Evolutionary conservation across 2,113 vertebrate genomes (phyloP), one percentile per base, ranked within the genome.

Genomic region (Raphicerus campestris): DNA sequence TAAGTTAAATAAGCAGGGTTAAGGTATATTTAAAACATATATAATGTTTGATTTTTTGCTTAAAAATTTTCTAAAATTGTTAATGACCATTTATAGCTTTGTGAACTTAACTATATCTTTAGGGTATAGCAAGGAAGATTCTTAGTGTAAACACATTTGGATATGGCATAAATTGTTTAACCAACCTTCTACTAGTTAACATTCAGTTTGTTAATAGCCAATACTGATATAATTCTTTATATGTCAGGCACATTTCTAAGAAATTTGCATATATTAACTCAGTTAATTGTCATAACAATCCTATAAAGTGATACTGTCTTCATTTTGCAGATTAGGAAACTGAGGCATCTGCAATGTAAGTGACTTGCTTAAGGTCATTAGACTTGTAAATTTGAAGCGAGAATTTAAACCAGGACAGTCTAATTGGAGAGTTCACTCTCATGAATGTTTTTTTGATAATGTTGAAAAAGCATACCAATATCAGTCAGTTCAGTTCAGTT

Each of bases 311-410:
- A 85, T 92, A 49, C 28, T 82, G 42, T 87, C 51, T 86, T 94
- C 30, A 81, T 95, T 95, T 95, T 93, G 61, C 73, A 95, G 86
- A 14, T 90, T 56, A 90, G 30, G 60, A 92, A 78, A 89, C 39
- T 28, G 55, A 85, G 24, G 51, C 51, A 86, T 30, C 13, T 7
- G 49, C 35, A 45, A 6, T 32, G 91, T 55, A 80, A 95, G 83
- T 81, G 89, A 88, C 55, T 93, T 96, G 24, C 9, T 10, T 16
- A 89, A 94, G 13, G 45, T 87, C 26, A 49, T n/a, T 89, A 13
- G 49, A 26, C 53, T 94, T 86, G 28, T 94, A 84, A 95, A 20
- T 96, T 80, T 19, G 7, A 70, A 97, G 30, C 1, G 22, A 49
- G 32, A 7, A 70, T 73, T 94, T 94, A 89, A 78, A 83, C 42